Evolutionary conservation across 2,888 invertebrate species (phyloP), one percentile per base, ranked within the genome.

Genomic region (Tetragonisca angustula): DNA sequence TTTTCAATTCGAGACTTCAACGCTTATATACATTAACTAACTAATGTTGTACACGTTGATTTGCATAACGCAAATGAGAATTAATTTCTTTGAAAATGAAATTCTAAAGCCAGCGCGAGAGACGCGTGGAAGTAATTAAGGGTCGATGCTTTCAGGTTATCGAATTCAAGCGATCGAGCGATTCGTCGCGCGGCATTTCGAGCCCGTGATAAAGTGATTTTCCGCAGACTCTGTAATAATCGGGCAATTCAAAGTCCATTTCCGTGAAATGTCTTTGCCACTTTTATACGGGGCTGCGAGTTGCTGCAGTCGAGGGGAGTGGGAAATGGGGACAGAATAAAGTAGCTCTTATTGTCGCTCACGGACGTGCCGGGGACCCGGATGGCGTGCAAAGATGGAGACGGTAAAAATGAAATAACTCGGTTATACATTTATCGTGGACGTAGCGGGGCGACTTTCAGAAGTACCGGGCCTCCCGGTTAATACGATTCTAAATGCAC

Each of bases 181-280:
- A 13, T 17, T 50, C 54, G 36, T 59, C 15, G 0, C 62, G 43
- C 70, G 73, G 69, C 56, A 64, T 43, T 75, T 71, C 62, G 32
- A 69, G 64, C 17, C 17, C 65, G 76, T 54, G 27, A 27, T 84
- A 86, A 86, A 88, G 86, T 86, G 84, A 84, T 62, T 86, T 64
- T 65, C 84, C 54, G 71, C 32, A 76, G 75, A n/a, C 70, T 67
- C 73, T n/a, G 87, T 82, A 87, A 90, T 91, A 90, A 91, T 91
- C 87, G 84, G 76, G 87, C 90, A 88, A 93, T 92, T 93, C 90
- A 89, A 86, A 93, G 91, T 92, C 93, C 93, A 93, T 93, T 93
- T 92, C 86, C 90, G 83, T 62, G 74, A 85, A 87, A 92, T 82
- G 84, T 74, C 83, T 81, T 32, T 54, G 15, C n/a, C n/a, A 69